These are phyloP conservation scores for Thaumatotibia leucotreta DNA, from an alignment of 1,140 invertebrate species.

Conservation along the genomic window DNA sequence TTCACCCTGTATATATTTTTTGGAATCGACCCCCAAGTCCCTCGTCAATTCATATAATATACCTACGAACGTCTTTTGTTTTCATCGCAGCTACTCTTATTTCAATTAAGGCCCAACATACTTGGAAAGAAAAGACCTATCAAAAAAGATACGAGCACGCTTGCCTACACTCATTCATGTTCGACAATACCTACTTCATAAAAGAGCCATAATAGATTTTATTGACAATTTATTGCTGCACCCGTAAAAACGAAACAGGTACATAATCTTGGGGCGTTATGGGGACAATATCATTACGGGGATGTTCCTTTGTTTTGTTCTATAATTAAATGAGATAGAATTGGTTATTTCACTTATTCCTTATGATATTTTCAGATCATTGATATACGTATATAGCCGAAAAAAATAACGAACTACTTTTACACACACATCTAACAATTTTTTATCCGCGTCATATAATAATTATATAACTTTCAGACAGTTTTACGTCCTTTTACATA, in stretches of 20 bases:
- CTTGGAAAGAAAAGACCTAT: not conserved
- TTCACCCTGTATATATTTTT: no score
- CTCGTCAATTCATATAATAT: no score
- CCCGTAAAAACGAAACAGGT: conserved; percentile 21
- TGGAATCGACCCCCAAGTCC: no score
- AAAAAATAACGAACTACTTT: no score
- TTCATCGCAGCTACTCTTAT: not conserved
- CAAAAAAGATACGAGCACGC: not conserved
- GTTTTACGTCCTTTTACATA: no score
- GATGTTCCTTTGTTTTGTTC: not conserved
- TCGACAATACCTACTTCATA: conserved; percentile 16
- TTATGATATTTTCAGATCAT: not conserved
- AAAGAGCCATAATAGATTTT: conserved; percentile 26
- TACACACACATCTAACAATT: no score
- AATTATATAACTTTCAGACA: no score
- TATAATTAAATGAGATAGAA: not conserved
- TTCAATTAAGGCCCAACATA: not conserved
- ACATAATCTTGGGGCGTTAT: conserved; percentile 4
- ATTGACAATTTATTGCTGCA: conserved; percentile 27
- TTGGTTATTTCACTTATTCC: no score
- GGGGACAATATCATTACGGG: not conserved
- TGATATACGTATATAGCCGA: no score
- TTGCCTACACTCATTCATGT: not conserved
- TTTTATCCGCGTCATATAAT: no score
- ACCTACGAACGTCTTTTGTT: not conserved